A percentile compares a stretch with the other conserved stretches of the same genome.
Conservation (phyloP, 2,113 vertebrate genomes). For the Sinocyclocheilus anophthalmus region DNA sequence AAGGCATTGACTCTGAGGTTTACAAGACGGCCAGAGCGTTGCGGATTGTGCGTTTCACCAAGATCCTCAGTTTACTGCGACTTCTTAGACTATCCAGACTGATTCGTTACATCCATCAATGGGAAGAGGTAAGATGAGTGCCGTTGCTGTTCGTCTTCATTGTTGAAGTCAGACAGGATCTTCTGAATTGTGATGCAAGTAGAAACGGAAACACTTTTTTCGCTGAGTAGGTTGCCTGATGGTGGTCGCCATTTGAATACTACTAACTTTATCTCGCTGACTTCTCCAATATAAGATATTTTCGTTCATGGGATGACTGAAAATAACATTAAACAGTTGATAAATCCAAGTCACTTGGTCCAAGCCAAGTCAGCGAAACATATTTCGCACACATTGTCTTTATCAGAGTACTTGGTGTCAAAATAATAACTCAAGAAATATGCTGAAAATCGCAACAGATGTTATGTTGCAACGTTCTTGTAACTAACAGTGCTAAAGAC, state of each 20-base stretch:
- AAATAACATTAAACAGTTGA: not conserved
- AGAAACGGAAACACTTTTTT: not conserved
- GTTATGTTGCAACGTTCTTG: not conserved
- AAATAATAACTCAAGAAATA: not conserved
- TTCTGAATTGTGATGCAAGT: not conserved
- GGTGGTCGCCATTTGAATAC: not conserved
- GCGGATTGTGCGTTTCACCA: conserved; percentile 95
- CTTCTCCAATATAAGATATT: not conserved
- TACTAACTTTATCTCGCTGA: too few relatives aligned
- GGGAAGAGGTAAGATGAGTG: conserved; percentile 84
- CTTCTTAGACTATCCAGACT: conserved; percentile 90
- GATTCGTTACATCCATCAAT: conserved; percentile 96
- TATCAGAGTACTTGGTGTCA: not conserved
- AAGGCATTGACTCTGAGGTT: conserved; percentile 95
- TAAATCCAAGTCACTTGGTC: not conserved
- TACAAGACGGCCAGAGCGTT: conserved; percentile 95
- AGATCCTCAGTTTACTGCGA: conserved; percentile 91
- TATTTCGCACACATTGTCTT: not conserved
- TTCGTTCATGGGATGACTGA: not conserved
- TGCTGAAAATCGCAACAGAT: not conserved
- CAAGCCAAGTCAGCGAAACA: not conserved
- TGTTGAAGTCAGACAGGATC: not conserved
- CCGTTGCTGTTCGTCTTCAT: not conserved
- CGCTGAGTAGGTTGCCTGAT: not conserved
- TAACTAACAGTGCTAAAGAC: not conserved